Percentiles rank a stretch among this genome's conserved stretches.
phyloP scores from a whole-genome alignment of 2,113 vertebrate genomes.

The Corapipo altera region DNA sequence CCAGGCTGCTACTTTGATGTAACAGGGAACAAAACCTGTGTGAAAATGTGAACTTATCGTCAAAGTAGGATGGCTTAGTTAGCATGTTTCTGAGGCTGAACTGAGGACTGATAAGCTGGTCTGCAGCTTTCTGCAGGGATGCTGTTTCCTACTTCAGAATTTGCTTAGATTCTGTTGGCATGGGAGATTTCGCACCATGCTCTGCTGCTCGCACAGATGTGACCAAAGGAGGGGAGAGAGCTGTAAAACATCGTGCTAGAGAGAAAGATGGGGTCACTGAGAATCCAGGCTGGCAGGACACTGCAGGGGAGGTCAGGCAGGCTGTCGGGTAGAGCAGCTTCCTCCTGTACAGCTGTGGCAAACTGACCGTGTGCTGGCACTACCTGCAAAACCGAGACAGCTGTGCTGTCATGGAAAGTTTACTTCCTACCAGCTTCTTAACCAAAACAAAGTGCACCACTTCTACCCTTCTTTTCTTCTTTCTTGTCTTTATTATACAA shows the following conservation, averaged over 20 bases:
- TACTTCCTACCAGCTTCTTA: neutral
- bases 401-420: neutral
- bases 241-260: neutral
- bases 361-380: accelerated
- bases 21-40: neutral
- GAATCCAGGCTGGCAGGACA: neutral
- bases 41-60: neutral
- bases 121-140: neutral
- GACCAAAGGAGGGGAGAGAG: neutral
- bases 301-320: neutral
- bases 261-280: neutral
- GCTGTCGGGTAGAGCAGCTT: neutral
- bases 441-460: accelerated
- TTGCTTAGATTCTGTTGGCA: neutral
- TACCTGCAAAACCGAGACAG: neutral
- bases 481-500: neutral
- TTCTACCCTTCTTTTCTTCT: neutral
- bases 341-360: neutral
- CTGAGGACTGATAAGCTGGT: neutral
- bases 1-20: neutral
- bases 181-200: neutral
- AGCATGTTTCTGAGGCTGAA: neutral
- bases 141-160: neutral
- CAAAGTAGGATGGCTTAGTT: neutral
- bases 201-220: accelerated